Evolutionary conservation across 1,140 invertebrate genomes (phyloP).

Genomic region (Aphaenogaster rudis): DNA sequence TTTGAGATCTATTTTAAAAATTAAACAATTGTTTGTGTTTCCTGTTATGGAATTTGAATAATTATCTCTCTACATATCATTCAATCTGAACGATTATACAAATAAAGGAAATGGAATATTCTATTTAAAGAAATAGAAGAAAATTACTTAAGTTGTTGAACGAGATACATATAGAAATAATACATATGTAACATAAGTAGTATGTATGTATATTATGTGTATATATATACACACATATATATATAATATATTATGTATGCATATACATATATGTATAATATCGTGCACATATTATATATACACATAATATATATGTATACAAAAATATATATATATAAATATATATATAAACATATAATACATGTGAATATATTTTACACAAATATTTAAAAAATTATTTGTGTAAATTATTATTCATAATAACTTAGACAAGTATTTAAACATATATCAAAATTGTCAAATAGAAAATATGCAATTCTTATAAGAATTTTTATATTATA

Average conservation of each 20-base stretch:
- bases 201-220: slow-evolving; percentile 2
- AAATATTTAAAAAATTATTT: slow-evolving; percentile 30
- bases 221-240: not conserved
- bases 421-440: not conserved
- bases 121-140: not conserved
- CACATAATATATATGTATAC: slow-evolving; percentile 10
- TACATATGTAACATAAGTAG: slow-evolving; percentile 6
- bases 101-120: not conserved
- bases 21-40: not conserved
- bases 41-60: not conserved
- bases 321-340: not conserved
- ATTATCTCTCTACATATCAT: slow-evolving; percentile 26
- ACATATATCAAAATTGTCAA: slow-evolving; percentile 1
- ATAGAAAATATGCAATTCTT: slow-evolving; percentile 2
- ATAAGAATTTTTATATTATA: not conserved
- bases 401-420: not conserved
- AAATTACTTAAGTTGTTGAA: not conserved
- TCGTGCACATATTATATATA: not conserved
- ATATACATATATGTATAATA: not conserved
- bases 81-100: slow-evolving; percentile 11
- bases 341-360: slow-evolving; percentile 46
- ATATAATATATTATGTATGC: not conserved
- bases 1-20: slow-evolving; percentile 20
- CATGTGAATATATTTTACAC: slow-evolving; percentile 42
- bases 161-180: not conserved